Conservation (phyloP, 2,888 invertebrate genomes). For the Aradus depressus region DNA sequence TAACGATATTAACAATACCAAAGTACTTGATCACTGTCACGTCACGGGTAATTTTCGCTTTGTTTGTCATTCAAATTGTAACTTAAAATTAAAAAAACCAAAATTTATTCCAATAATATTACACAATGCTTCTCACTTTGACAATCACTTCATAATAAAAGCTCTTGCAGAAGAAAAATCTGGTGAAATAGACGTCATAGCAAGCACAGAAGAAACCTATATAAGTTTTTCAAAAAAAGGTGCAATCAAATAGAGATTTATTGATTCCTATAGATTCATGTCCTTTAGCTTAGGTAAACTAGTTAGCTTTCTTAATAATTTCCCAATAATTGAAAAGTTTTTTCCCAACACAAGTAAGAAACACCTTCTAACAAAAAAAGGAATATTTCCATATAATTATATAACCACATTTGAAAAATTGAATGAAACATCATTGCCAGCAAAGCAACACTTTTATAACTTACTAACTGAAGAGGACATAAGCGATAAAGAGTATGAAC, state of each 20-base stretch:
- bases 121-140: slow-evolving; percentile 26
- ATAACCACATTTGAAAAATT: slow-evolving; percentile 20
- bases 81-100: slow-evolving; percentile 33
- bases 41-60: slow-evolving; percentile 32
- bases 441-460: slow-evolving; percentile 30
- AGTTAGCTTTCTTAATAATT: not conserved
- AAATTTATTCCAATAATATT: slow-evolving; percentile 33
- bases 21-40: slow-evolving; percentile 33
- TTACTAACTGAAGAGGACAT: slow-evolving; percentile 28
- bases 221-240: slow-evolving; percentile 4
- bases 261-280: slow-evolving; percentile 11
- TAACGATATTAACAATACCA: no score
- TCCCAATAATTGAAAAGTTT: slow-evolving; percentile 8
- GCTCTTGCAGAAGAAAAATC: slow-evolving; percentile 28
- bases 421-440: slow-evolving; percentile 28
- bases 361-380: slow-evolving; percentile 16
- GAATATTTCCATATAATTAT: slow-evolving; percentile 29
- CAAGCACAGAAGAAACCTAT: slow-evolving; percentile 4
- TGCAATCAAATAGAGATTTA: slow-evolving; percentile 1
- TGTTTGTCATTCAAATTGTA: slow-evolving; percentile 31
- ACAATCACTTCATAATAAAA: slow-evolving; percentile 27
- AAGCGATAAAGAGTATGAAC: slow-evolving; percentile 32
- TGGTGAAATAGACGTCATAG: slow-evolving; percentile 6
- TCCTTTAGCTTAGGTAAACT: not conserved
- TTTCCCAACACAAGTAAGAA: slow-evolving; percentile 6